Conservation (phyloP, 2,113 vertebrate genomes). For the Anolis carolinensis region DNA sequence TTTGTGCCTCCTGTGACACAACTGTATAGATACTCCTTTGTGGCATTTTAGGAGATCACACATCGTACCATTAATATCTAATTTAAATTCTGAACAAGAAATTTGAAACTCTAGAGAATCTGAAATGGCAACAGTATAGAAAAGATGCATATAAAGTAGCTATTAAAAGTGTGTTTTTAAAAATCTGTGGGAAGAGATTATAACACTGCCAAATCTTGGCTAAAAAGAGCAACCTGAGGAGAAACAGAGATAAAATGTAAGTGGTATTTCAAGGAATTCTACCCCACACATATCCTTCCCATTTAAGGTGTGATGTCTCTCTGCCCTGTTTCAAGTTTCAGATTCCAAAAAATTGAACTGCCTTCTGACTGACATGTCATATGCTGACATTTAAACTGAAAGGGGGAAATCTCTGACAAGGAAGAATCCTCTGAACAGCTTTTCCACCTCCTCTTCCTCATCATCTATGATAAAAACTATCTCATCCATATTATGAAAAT, state of each 20-base stretch:
- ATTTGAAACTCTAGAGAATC: conserved; percentile 34
- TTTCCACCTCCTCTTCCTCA: too few relatives aligned
- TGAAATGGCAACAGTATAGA: conserved; percentile 35
- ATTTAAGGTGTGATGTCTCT: background rate
- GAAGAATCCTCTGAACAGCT: background rate
- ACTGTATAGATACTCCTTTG: conserved; percentile 3
- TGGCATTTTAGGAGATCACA: conserved; percentile 20
- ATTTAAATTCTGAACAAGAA: conserved; percentile 44
- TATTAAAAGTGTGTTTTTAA: conserved; percentile 32
- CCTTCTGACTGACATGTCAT: background rate
- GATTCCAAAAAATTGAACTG: conserved; percentile 2
- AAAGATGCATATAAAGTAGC: conserved; percentile 48
- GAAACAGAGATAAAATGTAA: conserved; percentile 16
- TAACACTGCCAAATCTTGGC: conserved; percentile 18
- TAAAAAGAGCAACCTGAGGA: conserved; percentile 17
- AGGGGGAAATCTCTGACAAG: background rate
- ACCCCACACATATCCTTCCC: background rate
- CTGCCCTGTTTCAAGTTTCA: background rate
- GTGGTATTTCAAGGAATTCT: background rate
- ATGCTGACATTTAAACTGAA: background rate
- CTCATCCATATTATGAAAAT: too few relatives aligned
- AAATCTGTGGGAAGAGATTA: conserved; percentile 16
- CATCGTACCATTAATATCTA: conserved; percentile 25
- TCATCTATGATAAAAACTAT: too few relatives aligned
- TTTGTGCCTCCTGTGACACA: conserved; percentile 23